Evolutionary conservation across 2,797 vertebrate genomes (phyloP).

Genomic region (Anguilla megastoma): DNA sequence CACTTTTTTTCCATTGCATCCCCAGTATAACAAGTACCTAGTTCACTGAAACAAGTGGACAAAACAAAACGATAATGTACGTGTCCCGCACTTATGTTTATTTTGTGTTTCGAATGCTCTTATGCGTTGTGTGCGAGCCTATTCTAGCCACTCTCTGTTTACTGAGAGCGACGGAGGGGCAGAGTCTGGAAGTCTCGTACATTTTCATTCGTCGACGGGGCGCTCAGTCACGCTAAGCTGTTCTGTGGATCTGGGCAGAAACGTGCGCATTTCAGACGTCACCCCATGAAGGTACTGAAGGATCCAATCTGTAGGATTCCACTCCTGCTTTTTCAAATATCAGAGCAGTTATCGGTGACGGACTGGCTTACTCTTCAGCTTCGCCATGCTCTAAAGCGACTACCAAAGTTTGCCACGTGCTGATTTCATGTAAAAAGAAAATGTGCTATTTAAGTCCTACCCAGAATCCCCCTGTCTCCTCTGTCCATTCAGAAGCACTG

Average conservation of each 20-base stretch:
- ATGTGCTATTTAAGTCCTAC: not conserved
- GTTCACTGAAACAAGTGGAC: not conserved
- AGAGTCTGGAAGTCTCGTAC: not conserved
- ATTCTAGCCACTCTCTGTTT: not conserved
- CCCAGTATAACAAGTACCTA: not conserved
- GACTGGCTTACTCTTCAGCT: constrained; percentile 8
- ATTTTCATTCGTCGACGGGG: not conserved
- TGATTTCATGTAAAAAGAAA: not conserved
- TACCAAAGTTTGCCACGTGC: constrained; percentile 12
- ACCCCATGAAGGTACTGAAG: not conserved
- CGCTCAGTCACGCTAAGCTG: not conserved
- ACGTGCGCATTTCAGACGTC: not conserved
- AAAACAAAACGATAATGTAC: not conserved
- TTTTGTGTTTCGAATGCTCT: not conserved
- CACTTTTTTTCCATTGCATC: not conserved
- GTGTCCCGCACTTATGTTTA: not conserved
- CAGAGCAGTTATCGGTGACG: not conserved
- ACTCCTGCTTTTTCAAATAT: not conserved
- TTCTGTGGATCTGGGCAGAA: not conserved
- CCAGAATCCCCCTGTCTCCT: not conserved
- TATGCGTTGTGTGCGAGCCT: not conserved
- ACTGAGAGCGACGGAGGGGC: not conserved
- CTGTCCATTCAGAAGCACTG: constrained; percentile 13
- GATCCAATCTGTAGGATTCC: not conserved
- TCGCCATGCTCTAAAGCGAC: constrained; percentile 7